Evolutionary conservation across 2,888 invertebrate species (phyloP), one percentile per base, ranked within the genome.

Genomic region (Cordilura impudica): DNA sequence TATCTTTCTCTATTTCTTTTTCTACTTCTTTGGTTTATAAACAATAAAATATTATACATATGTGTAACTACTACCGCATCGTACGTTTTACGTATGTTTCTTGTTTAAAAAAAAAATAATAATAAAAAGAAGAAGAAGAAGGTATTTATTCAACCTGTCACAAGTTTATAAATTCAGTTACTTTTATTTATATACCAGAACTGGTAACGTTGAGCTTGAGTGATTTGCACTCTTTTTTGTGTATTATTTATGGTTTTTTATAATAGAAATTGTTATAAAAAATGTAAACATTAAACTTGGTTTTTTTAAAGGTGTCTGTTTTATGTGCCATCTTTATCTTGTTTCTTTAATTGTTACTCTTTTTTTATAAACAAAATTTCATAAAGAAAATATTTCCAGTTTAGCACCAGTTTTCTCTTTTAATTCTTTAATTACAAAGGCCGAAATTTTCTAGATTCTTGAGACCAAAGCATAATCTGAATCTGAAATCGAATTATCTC

Each of bases 171-270:
- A 76, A 71, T 80, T 72, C 80, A 80, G 77, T 81, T 81, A 77
- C 60, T 69, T 77, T 81, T 74, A 53, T 61, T 31, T 61, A 7
- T 53, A 51, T 18, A 23, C 70, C 78, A 80, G 78, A 85, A 83
- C 85, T 84, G 84, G 85, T 84, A 83, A 83, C 84, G 85, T 85
- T 83, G 84, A 75, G 86, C 86, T 83, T 86, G 85, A 87, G 86
- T 86, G 87, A 86, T 84, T 86, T 83, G 78, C 76, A 73, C 67
- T 71, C 77, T 43, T 74, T 77, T 77, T 76, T 65, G 58, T 58
- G 43, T 60, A 65, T 70, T 65, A 65, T 76, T 76, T 70, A 70
- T 76, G 39, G 6, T 49, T 76, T 51, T 66, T 58, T 56, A 47
- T 69, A 78, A 79, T 66, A 60, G 60, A 81, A 79, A 74, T 56